Conservation (phyloP, 2,888 invertebrate species). For the Drosophila demipolita region DNA sequence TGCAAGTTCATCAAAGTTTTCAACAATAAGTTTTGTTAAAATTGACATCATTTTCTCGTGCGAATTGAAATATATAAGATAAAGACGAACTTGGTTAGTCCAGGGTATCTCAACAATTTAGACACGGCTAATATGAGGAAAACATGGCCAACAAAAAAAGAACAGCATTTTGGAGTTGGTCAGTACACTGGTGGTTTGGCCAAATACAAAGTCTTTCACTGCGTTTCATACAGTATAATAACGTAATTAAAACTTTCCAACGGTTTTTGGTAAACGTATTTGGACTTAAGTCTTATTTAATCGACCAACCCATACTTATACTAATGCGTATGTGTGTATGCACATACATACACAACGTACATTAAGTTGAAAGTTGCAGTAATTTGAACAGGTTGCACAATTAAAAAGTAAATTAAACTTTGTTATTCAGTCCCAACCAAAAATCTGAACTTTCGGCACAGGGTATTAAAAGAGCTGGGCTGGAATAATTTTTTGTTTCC, state of each 20-base stretch:
- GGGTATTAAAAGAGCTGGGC: not conserved
- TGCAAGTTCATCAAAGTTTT: too few relatives aligned
- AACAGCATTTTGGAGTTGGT: not conserved
- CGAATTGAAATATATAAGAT: too few relatives aligned
- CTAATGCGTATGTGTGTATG: not conserved
- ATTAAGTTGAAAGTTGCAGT: not conserved
- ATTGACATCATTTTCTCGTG: not conserved
- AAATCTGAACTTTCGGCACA: not conserved
- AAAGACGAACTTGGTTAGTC: not conserved
- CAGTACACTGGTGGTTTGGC: not conserved
- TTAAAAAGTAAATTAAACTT: constrained; percentile 1
- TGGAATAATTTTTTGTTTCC: not conserved
- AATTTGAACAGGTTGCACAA: not conserved
- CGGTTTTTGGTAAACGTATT: not conserved
- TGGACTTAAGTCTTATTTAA: not conserved
- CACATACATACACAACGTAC: too few relatives aligned
- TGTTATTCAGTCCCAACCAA: not conserved
- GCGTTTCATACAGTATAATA: not conserved
- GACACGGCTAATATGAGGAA: not conserved
- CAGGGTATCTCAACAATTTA: not conserved
- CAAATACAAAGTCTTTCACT: not conserved
- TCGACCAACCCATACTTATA: not conserved
- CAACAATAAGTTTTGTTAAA: too few relatives aligned
- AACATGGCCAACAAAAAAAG: not conserved
- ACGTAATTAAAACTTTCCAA: not conserved